Percentiles rank a stretch among this genome's conserved stretches.
Conservation (phyloP, 2,888 invertebrate genomes). For the Cyaniris semiargus region DNA sequence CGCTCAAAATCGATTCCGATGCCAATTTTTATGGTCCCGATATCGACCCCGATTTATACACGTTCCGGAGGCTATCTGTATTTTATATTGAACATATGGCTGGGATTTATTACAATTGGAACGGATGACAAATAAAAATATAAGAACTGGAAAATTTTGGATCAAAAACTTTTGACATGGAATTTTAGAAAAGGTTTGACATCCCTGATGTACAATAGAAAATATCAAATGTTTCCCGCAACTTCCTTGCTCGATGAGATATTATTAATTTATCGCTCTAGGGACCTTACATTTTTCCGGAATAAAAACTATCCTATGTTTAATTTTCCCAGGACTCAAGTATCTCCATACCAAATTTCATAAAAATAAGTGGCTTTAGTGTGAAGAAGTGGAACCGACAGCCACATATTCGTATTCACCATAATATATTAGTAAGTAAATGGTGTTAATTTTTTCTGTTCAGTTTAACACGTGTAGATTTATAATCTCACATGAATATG, state of each 20-base stretch:
- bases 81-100: constrained; percentile 23
- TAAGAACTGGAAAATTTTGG: background rate
- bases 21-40: constrained; percentile 43
- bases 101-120: constrained; percentile 27
- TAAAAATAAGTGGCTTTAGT: no score
- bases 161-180: background rate
- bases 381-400: no score
- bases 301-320: no score
- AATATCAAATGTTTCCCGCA: background rate
- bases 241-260: no score
- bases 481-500: background rate
- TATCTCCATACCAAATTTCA: no score
- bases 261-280: no score
- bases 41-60: constrained; percentile 36
- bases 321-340: no score
- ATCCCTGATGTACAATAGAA: background rate
- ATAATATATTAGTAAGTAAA: no score
- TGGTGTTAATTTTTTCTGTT: background rate
- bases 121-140: constrained; percentile 19
- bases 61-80: constrained; percentile 30
- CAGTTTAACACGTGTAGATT: background rate
- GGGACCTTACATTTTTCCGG: no score
- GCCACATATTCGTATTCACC: no score
- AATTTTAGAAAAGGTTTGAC: background rate
- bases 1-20: constrained; percentile 50